A percentile compares a stretch with the other conserved stretches of the same genome.
Evolutionary conservation across 1,140 invertebrate genomes (phyloP).

Genomic region (Drosophila navojoa): DNA sequence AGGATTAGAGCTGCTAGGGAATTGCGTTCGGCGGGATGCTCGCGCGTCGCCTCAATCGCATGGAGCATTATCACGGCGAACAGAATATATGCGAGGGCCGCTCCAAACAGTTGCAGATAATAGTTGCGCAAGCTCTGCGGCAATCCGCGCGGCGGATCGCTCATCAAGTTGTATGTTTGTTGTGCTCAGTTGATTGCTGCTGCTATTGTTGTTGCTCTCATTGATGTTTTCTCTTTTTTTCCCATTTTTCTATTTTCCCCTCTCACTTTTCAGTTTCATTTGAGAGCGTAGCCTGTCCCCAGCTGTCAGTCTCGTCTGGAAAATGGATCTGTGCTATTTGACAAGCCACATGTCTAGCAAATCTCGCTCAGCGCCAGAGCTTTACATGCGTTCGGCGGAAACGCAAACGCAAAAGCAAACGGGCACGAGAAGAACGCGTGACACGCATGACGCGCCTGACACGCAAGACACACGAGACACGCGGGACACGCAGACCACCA

Average conservation of each 20-base stretch:
- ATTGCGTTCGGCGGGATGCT: not conserved
- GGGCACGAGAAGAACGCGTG: too few relatives aligned
- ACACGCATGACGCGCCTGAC: too few relatives aligned
- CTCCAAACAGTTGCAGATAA: conserved; percentile 28
- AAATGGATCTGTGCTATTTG: conserved; percentile 9
- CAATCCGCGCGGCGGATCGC: conserved; percentile 6
- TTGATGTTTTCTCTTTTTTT: not conserved
- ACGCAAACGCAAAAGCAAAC: conserved; percentile 2
- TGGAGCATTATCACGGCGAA: conserved; percentile 25
- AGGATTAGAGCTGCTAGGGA: conserved; percentile 2
- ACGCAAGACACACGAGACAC: not conserved
- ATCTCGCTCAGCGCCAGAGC: conserved; percentile 32
- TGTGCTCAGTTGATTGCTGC: too few relatives aligned
- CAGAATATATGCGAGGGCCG: conserved; percentile 22
- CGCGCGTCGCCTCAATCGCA: not conserved
- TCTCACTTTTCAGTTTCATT: not conserved
- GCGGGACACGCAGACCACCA: not conserved
- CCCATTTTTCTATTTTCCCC: not conserved
- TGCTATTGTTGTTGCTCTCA: not conserved
- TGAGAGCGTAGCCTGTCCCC: not conserved
- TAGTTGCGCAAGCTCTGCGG: not conserved
- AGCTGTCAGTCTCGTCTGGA: not conserved
- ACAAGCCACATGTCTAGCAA: conserved; percentile 19
- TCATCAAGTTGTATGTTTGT: conserved; percentile 4
- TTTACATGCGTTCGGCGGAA: conserved; percentile 3